Base-by-base conservation (phyloP, 2,797 vertebrate genomes). In the Rhodeus uyekii region DNA sequence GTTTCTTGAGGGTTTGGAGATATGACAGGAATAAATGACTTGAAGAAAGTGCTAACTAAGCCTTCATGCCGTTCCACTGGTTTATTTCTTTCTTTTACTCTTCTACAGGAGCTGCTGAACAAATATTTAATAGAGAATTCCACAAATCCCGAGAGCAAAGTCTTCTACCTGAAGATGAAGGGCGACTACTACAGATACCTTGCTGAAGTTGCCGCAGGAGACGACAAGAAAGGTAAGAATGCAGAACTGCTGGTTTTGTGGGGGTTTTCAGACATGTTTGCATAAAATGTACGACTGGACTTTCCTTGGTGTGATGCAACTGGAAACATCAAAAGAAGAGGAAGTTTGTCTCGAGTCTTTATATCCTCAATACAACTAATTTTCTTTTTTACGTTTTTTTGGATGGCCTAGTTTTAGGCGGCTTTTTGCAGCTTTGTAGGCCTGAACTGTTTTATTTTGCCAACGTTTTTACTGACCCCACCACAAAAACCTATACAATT, bases 131-230 rank as follows among this genome's bases (percentile, higher is more conserved):
- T 99, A 93, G 85, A 89, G 82, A 95, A 96, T 83, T 93, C 96
- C 87, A 93, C 89, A 91, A 93, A 92, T 78, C 58, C 94, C 16
- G 98, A 99, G 93, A 97, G 98, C 93, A 94, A 96, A 92, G 98
- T 99, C 79, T 99, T 99, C 93, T 99, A 99, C 90, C 94, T 98
- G 93, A 99, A 99, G 94, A 99, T 99, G 98, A 99, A 99, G 90
- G 98, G 98, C 65, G 98, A 99, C 90, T 99, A 99, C 90, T 97
- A 93, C 91, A 96, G 98, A 94, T 99, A 99, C 93, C 96, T 99
- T 79, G 97, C 98, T 89, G 97, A 99, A 91, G 97, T 99, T 86
- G 97, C 97, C n/a, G 88, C 88, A 89, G 96, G 93, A 82, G 95
- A 96, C 4, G 92, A 95, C 83, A 95, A 93, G 89, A 90, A 92